Base-by-base conservation (phyloP, 1,140 invertebrate genomes). In the Rhopalosiphum maidis region DNA sequence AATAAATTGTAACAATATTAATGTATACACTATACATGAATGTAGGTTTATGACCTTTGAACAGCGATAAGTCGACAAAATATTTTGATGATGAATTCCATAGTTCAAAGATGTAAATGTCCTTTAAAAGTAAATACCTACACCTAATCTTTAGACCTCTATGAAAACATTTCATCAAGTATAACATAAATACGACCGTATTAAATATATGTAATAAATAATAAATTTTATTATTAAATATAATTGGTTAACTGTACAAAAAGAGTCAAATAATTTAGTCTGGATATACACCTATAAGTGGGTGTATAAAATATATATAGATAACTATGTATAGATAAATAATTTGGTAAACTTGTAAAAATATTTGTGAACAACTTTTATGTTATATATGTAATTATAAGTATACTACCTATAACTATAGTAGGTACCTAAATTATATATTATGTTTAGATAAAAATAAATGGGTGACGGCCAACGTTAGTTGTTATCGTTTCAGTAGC, bases 61-160 rank as follows among this genome's bases (percentile, higher is more conserved):
- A 48, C 48, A 88, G 15, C 8, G 87, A 88, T 88, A 54, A 54
- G n/a, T 88, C 25, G 7, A 88, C 46, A 23, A 6, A 88, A 54
- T 54, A 54, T 30, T 86, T 46, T 86, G 48, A 90, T 91, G 55
- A 68, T 30, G 30, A 91, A 51, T 88, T 51, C 48, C 55, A 91
- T 41, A 91, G 90, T 77, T n/a, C 90, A 91, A 43, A 91, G 21
- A 68, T n/a, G 21, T 41, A 22, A 51, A 51, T 88, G 48, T 51
- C 30, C 46, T 54, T 88, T 54, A 54, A 54, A 88, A 51, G 22
- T 87, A 30, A 18, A 86, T 86, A 43, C 8, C 41, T 86, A 43
- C 30, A 77, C n/a, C 60, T 77, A 87, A 85, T 30, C 48, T 51
- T 51, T 51, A 87, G 85, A 30, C 85, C 43, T 87, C 23, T 87